Evolutionary conservation across 2,113 vertebrate genomes (phyloP).

Genomic region (Platanista minor): DNA sequence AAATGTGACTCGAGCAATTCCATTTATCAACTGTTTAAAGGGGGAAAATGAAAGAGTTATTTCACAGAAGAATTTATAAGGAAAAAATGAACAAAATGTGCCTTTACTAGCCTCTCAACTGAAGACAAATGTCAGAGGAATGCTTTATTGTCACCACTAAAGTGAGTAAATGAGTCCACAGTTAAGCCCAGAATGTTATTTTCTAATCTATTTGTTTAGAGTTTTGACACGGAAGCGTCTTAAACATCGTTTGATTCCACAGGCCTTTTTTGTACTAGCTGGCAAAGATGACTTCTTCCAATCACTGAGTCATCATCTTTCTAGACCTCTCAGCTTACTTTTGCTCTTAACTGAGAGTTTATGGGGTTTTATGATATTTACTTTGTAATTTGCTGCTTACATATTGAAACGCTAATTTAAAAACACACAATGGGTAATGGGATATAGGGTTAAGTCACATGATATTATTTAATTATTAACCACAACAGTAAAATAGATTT

Average conservation of each 20-base stretch:
- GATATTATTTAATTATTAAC: not conserved
- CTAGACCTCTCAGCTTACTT: not conserved
- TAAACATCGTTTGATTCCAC: not conserved
- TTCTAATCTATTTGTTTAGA: not conserved
- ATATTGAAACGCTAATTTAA: not conserved
- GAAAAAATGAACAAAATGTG: not conserved
- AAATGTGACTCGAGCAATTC: constrained; percentile 75
- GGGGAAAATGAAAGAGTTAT: not conserved
- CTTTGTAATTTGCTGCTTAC: not conserved
- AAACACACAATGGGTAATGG: not conserved
- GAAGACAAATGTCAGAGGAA: not conserved
- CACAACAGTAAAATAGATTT: not conserved
- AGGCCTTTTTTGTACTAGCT: not conserved
- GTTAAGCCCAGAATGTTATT: not conserved
- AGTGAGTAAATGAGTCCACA: not conserved
- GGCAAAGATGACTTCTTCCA: not conserved
- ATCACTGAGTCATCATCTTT: not conserved
- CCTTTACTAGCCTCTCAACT: not conserved
- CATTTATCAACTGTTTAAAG: constrained; percentile 78
- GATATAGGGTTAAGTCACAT: not conserved
- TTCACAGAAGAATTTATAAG: not conserved
- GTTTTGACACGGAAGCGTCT: not conserved
- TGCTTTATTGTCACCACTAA: not conserved
- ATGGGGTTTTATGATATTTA: not conserved
- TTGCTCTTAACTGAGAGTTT: not conserved